These are phyloP conservation scores for Drosophila pandora DNA, from an alignment of 1,140 invertebrate genomes.

Conservation along the genomic window DNA sequence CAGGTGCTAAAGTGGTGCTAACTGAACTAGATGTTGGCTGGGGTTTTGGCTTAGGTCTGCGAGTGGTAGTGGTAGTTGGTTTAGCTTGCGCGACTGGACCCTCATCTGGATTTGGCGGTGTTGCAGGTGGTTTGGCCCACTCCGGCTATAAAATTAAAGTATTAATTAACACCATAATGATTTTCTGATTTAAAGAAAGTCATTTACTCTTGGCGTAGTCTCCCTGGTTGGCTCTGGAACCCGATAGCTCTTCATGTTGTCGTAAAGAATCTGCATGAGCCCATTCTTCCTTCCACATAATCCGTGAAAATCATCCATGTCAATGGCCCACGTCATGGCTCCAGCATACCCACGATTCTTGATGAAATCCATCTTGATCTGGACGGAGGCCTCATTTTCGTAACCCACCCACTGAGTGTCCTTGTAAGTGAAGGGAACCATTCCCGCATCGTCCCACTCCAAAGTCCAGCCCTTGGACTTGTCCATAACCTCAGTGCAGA, in stretches of 20 bases:
- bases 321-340: conserved; percentile 95
- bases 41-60: conserved; percentile 74
- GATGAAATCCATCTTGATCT: conserved; percentile 95
- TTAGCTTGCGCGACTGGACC: conserved; percentile 58
- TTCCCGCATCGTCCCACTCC: conserved; percentile 92
- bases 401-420: conserved; percentile 96
- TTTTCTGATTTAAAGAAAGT: conserved; percentile 82
- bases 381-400: conserved; percentile 87
- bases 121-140: conserved; percentile 88
- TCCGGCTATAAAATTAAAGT: conserved; percentile 85
- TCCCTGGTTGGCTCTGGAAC: conserved; percentile 88
- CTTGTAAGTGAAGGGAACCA: conserved; percentile 93
- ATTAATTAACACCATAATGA: conserved; percentile 4
- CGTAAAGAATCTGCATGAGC: conserved; percentile 89
- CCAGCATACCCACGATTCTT: conserved; percentile 92
- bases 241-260: conserved; percentile 89
- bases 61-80: conserved; percentile 73
- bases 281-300: conserved; percentile 90
- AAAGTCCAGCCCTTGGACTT: conserved; percentile 90
- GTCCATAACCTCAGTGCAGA: conserved; percentile 89
- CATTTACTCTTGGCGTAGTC: conserved; percentile 87
- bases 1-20: conserved; percentile 51
- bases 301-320: conserved; percentile 93
- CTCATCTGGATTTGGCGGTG: conserved; percentile 84
- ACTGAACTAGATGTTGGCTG: conserved; percentile 56